These are phyloP conservation scores for Microtus ochrogaster DNA, from an alignment of 2,113 vertebrate genomes.

Conservation along the genomic window DNA sequence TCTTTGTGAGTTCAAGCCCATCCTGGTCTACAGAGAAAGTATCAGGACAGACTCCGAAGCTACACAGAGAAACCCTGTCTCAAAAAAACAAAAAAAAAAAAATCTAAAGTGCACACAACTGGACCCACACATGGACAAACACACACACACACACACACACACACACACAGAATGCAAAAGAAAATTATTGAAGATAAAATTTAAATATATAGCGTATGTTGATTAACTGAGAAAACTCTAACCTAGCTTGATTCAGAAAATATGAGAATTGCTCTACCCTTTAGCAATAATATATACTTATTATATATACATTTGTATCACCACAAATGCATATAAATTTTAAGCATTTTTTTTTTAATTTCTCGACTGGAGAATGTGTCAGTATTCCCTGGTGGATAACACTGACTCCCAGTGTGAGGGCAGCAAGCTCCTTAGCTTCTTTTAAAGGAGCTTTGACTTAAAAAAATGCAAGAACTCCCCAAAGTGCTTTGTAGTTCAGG, in stretches of 20 bases:
- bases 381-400: background rate
- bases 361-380: background rate
- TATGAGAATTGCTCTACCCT: background rate
- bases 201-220: background rate
- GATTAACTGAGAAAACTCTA: background rate
- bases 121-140: background rate
- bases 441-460: conserved; percentile 17
- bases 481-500: conserved; percentile 25
- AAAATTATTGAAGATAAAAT: background rate
- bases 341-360: conserved; percentile 19
- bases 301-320: background rate
- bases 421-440: background rate
- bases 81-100: too few species aligned
- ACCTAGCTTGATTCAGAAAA: background rate
- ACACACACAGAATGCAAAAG: background rate
- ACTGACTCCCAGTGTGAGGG: background rate
- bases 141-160: too few species aligned
- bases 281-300: background rate
- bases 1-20: too few species aligned
- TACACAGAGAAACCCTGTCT: too few species aligned
- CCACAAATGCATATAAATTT: background rate
- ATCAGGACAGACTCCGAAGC: too few species aligned
- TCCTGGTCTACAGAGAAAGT: too few species aligned
- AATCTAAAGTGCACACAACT: background rate
- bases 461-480: conserved; percentile 4